Base-by-base conservation (phyloP, 2,797 vertebrate genomes). In the Tenualosa ilisha region DNA sequence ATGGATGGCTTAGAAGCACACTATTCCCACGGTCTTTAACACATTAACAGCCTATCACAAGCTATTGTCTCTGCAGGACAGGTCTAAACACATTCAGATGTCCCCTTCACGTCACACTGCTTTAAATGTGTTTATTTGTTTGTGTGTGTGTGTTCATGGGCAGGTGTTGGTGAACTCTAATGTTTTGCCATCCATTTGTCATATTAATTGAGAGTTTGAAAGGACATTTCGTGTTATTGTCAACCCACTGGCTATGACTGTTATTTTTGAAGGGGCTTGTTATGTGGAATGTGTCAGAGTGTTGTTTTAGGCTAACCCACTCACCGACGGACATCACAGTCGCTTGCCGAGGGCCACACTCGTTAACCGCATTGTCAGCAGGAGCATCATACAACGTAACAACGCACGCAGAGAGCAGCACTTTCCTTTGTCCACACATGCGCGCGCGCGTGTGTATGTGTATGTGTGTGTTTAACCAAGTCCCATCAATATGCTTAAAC, bases 301-400 rank as follows among this genome's bases (percentile, higher is more conserved):
- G 63, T 31, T 65, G 63, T 65, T 46, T 31, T 31, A 31, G 31
- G 46, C 0, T 65, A 65, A 24, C 63, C 9, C 63, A 31, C 63
- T 31, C 24, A 2, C 12, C 3, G 26, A 9, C 63, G 24, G 24
- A 65, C 63, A 65, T 6, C 61, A 63, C 61, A 63, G 61, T 63
- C 4, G 61, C 5, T 24, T 9, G 61, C 63, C 63, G 24, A 65
- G 63, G 63, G 63, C 63, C 63, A 65, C 11, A 2, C 63, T 65
- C 24, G 63, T 65, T 65, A 65, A 65, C 63, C 63, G 63, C 63
- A 65, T 65, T 12, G 63, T 31, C 63, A 65, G 24, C 59, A 63
- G 22, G 24, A 65, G 26, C 26, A 13, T 31, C 11, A 65, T 22
- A 59, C 56, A 15, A 26, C 61, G 63, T 65, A 65, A 24, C 63